These are phyloP conservation scores for Phalloptychus januarius DNA, from an alignment of 2,797 vertebrate species.

Conservation along the genomic window DNA sequence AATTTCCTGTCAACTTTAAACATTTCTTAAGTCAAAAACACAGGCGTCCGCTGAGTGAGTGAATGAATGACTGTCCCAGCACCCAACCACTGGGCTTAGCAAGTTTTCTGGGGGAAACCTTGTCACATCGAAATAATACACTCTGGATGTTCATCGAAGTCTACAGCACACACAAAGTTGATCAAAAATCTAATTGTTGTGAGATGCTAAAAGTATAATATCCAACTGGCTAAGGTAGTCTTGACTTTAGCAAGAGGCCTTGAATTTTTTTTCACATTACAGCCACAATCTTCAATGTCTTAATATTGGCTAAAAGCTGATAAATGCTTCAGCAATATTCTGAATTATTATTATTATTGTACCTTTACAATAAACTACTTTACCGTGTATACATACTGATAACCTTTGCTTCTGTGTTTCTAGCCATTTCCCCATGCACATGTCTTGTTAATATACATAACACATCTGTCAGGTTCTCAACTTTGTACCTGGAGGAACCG, in stretches of 20 bases:
- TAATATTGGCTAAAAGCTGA: not conserved
- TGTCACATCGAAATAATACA: not conserved
- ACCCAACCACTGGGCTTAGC: too few species aligned
- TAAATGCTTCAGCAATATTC: not conserved
- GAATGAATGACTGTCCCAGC: too few species aligned
- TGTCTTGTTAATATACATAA: not conserved
- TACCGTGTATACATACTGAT: not conserved
- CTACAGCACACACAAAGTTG: not conserved
- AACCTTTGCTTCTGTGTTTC: not conserved
- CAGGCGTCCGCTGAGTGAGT: too few species aligned
- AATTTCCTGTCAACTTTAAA: too few species aligned
- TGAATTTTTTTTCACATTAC: not conserved
- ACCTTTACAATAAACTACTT: not conserved
- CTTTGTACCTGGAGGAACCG: conserved; percentile 82
- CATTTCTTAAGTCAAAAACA: too few species aligned
- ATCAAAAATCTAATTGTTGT: not conserved
- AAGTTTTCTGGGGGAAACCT: too few species aligned
- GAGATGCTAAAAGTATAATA: not conserved
- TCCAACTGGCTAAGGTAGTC: not conserved
- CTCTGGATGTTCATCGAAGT: not conserved
- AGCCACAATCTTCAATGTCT: not conserved
- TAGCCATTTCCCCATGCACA: not conserved
- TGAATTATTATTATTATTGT: not conserved
- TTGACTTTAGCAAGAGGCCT: not conserved
- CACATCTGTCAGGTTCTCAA: not conserved